Base-by-base conservation (phyloP, 2,888 invertebrate genomes). In the Macropis europaea region DNA sequence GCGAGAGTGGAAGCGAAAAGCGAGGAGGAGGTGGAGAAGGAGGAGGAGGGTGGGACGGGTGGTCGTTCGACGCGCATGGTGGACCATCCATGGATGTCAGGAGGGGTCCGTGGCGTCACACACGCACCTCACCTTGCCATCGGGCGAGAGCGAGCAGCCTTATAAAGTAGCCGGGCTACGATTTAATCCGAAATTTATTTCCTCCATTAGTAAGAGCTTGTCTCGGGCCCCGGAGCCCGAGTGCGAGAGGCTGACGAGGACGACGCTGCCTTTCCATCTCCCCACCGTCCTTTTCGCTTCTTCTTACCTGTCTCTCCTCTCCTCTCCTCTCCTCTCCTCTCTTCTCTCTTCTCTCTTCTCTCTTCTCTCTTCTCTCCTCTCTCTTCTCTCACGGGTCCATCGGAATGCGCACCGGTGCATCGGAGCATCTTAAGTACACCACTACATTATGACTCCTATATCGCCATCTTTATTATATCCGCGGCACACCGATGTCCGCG, bases 141-240 rank as follows among this genome's bases (percentile, higher is more conserved):
- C 80, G 73, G 69, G 70, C 76, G 72, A 82, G 84, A 83, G 79
- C 82, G 83, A 76, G 87, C 88, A 88, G 87, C 88, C 88, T 88
- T 89, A 88, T 89, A 90, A 89, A 90, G 89, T 89, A 89, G 89
- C 88, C 86, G 80, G 82, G 86, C 87, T 88, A 89, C 90, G 89
- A 89, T 89, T 90, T 90, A 90, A 90, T 90, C 89, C 90, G 85
- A 89, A 89, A 90, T 90, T 89, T 90, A 90, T 90, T 88, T 88
- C 86, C 88, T 89, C 90, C 90, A 89, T 90, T 90, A 90, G 89
- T 90, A 89, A 89, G 89, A 89, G 89, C 89, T 89, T 89, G 88
- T 88, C 89, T 87, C 83, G 87, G 77, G 57, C 80, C 82, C 79
- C 74, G 80, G 82, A 85, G 84, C 83, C 85, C 87, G 88, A 88